Evolutionary conservation across 2,888 invertebrate species (phyloP).

Genomic region (Operophtera brumata): DNA sequence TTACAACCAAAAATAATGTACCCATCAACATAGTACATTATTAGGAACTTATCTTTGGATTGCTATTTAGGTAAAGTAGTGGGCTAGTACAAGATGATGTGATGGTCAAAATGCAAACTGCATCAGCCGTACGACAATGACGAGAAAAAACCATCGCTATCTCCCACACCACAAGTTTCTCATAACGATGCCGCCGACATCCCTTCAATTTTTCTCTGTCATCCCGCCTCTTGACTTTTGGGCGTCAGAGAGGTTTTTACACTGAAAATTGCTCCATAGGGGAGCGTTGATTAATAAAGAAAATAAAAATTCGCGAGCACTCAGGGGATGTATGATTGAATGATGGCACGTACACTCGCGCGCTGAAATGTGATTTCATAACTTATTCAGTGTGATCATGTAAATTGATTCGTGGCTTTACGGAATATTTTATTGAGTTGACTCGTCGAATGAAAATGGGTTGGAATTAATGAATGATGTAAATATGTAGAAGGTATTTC

Average conservation of each 20-base stretch:
- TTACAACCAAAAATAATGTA: too few relatives aligned
- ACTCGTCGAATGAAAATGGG: constrained; percentile 21
- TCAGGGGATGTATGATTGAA: constrained; percentile 53
- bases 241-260: constrained; percentile 60
- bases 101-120: too few relatives aligned
- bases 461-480: neutral
- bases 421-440: constrained; percentile 28
- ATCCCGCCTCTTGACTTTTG: constrained; percentile 61
- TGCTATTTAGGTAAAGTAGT: too few relatives aligned
- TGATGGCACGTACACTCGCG: constrained; percentile 49
- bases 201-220: constrained; percentile 66
- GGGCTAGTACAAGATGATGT: too few relatives aligned
- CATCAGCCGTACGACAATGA: too few relatives aligned
- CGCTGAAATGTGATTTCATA: constrained; percentile 40
- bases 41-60: too few relatives aligned
- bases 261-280: constrained; percentile 59
- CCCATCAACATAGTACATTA: too few relatives aligned
- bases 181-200: constrained; percentile 36
- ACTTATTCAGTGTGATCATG: constrained; percentile 41
- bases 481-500: neutral
- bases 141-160: too few relatives aligned
- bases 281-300: constrained; percentile 72
- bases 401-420: constrained; percentile 37
- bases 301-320: constrained; percentile 57
- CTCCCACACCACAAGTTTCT: constrained; percentile 18